phyloP scores from a whole-genome alignment of 2,797 vertebrate genomes.

The Rhinichthys osculus region DNA sequence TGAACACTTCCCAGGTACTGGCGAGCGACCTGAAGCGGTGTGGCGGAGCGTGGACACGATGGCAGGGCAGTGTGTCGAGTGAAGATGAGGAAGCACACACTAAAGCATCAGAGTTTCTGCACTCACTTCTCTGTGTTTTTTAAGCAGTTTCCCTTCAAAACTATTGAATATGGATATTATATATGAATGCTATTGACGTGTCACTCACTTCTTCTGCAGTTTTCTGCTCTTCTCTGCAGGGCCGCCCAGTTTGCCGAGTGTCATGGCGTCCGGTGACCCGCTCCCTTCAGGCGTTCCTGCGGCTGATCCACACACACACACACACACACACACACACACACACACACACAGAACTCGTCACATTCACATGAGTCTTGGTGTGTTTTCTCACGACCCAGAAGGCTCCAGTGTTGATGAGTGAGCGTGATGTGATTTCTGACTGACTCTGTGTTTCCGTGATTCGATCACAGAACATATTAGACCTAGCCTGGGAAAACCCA shows the following conservation, averaged over 20 bases:
- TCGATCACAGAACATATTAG: neutral
- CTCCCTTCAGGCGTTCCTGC: conserved; percentile 86
- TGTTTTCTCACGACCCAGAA: neutral
- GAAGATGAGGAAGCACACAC: neutral
- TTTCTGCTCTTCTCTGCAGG: conserved; percentile 94
- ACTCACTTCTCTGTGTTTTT: neutral
- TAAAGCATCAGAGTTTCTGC: neutral
- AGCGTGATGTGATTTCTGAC: neutral
- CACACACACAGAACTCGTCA: too few relatives aligned
- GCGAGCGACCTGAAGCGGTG: neutral
- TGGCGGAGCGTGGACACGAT: neutral
- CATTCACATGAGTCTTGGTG: too few relatives aligned
- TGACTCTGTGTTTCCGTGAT: neutral
- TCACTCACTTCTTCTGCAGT: conserved; percentile 96
- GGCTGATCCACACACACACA: conserved; percentile 1
- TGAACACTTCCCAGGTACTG: neutral
- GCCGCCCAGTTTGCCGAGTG: conserved; percentile 88
- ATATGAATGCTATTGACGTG: neutral
- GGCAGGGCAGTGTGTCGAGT: neutral
- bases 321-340: neutral
- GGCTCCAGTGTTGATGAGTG: neutral
- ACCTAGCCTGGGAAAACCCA: too few relatives aligned
- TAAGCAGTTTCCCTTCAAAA: neutral
- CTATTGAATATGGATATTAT: neutral
- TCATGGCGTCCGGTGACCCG: conserved; percentile 84